Evolutionary conservation across 2,888 invertebrate genomes (phyloP).

Genomic region (Hololepta plana): DNA sequence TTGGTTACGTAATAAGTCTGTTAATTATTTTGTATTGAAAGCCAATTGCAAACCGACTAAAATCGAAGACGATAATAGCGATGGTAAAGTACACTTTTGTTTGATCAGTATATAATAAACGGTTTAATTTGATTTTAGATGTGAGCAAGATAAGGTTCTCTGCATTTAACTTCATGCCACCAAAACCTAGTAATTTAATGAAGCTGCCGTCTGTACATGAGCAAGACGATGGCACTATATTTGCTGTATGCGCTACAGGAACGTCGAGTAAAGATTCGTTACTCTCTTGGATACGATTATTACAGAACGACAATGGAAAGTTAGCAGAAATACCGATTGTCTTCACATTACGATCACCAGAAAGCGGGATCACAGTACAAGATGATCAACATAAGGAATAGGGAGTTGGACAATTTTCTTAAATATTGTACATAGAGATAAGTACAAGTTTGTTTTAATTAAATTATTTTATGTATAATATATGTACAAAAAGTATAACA

Average conservation of each 20-base stretch:
- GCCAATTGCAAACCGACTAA: conserved; percentile 42
- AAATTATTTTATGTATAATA: too few species aligned
- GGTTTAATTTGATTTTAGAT: conserved; percentile 34
- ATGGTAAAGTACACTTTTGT: conserved; percentile 34
- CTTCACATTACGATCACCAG: conserved; percentile 57
- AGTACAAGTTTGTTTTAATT: too few species aligned
- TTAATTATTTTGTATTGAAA: conserved; percentile 69
- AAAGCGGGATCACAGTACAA: conserved; percentile 23
- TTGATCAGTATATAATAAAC: conserved; percentile 4
- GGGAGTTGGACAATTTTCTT: too few species aligned
- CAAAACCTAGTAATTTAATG: conserved; percentile 19
- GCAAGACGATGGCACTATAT: conserved; percentile 80
- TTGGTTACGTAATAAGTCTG: conserved; percentile 54
- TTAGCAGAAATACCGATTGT: conserved; percentile 63
- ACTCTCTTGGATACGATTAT: conserved; percentile 73
- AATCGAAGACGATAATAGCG: conserved; percentile 34
- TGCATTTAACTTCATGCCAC: conserved; percentile 28
- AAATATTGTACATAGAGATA: too few species aligned
- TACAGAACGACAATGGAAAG: conserved; percentile 59
- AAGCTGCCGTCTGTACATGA: conserved; percentile 60
- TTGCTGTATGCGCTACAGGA: conserved; percentile 80
- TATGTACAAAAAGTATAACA: too few species aligned
- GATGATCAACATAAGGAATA: too few species aligned
- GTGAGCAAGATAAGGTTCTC: conserved; percentile 48
- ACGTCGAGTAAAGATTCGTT: conserved; percentile 80